Evolutionary conservation across 1,140 invertebrate genomes (phyloP).

Genomic region (Drosophila littoralis): DNA sequence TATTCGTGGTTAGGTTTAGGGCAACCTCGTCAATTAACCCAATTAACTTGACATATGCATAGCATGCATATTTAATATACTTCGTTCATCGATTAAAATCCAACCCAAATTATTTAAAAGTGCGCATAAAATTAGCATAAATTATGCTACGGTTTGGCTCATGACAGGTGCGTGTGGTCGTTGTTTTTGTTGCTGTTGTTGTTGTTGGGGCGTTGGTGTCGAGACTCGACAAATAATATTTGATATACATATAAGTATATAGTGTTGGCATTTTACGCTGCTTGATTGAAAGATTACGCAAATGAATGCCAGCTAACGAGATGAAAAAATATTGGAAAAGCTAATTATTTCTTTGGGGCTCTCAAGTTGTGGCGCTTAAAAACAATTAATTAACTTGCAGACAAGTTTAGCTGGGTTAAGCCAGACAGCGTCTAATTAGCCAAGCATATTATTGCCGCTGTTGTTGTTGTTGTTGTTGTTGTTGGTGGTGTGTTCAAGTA

Average conservation of each 20-base stretch:
- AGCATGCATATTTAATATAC: slow-evolving; percentile 73
- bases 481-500: neutral
- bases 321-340: slow-evolving; percentile 19
- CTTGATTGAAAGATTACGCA: slow-evolving; percentile 70
- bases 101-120: slow-evolving; percentile 21
- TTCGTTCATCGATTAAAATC: slow-evolving; percentile 18
- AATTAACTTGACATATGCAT: slow-evolving; percentile 77
- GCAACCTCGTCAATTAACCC: slow-evolving; percentile 64
- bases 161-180: slow-evolving; percentile 61
- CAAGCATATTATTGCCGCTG: neutral
- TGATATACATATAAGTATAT: slow-evolving; percentile 44
- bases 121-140: slow-evolving; percentile 72
- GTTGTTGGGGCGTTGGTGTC: slow-evolving; percentile 24
- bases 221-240: slow-evolving; percentile 45
- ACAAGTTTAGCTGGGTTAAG: neutral
- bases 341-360: slow-evolving; percentile 2
- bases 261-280: slow-evolving; percentile 52
- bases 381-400: slow-evolving; percentile 11
- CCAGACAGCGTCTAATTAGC: slow-evolving; percentile 8
- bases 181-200: slow-evolving; percentile 27
- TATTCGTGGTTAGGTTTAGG: slow-evolving; percentile 17
- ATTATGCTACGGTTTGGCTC: slow-evolving; percentile 72
- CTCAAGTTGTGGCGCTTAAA: neutral
- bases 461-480: neutral
- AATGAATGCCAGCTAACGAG: slow-evolving; percentile 59